Evolutionary conservation across 1,140 invertebrate species (phyloP).

Genomic region (Drosophila kurseongensis): DNA sequence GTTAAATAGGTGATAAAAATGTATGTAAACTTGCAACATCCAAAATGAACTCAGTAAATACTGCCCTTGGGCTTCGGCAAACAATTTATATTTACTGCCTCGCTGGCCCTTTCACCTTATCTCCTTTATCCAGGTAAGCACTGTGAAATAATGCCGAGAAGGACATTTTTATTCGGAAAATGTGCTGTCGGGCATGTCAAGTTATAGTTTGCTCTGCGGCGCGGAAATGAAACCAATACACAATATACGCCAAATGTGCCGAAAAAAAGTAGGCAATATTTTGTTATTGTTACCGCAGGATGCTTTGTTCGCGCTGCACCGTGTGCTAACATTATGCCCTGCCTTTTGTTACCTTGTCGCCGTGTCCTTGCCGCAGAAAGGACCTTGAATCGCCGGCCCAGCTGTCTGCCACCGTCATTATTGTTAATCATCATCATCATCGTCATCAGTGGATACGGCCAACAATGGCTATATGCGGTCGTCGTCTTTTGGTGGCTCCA

Average conservation of each 20-base stretch:
- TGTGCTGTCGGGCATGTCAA: slow-evolving; percentile 34
- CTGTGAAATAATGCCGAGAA: slow-evolving; percentile 18
- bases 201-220: slow-evolving; percentile 49
- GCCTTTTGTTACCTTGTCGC: slow-evolving; percentile 54
- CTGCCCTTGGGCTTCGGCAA: slow-evolving; percentile 14
- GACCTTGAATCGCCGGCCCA: slow-evolving; percentile 31
- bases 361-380: slow-evolving; percentile 23
- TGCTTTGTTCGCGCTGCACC: slow-evolving; percentile 30
- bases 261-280: slow-evolving; percentile 41
- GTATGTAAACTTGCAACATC: not conserved
- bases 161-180: slow-evolving; percentile 29
- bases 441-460: not conserved
- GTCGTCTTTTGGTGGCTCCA: slow-evolving; percentile 35
- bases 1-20: no score
- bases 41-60: slow-evolving; percentile 15
- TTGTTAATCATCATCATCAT: not conserved
- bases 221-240: slow-evolving; percentile 47
- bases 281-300: slow-evolving; percentile 38
- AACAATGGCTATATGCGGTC: slow-evolving; percentile 14
- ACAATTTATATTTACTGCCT: slow-evolving; percentile 20
- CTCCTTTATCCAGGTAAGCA: slow-evolving; percentile 16
- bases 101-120: slow-evolving; percentile 5
- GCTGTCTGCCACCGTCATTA: slow-evolving; percentile 18
- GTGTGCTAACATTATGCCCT: slow-evolving; percentile 36
- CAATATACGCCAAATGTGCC: slow-evolving; percentile 14